phyloP scores from a whole-genome alignment of 2,888 invertebrate species.

The Coleophora deauratella region DNA sequence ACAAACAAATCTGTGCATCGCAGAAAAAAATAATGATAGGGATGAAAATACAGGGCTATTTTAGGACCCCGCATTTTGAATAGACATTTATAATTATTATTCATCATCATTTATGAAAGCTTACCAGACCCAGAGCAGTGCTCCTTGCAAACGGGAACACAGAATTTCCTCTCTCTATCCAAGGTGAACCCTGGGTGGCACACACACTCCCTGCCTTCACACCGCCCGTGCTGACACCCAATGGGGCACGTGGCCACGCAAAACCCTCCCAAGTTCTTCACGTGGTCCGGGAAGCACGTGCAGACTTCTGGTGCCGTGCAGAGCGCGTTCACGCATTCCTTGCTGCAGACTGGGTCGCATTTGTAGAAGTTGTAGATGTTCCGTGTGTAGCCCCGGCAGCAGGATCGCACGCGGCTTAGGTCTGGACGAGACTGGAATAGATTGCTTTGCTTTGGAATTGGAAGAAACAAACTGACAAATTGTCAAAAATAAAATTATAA shows the following conservation, averaged over 20 bases:
- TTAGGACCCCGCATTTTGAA: too few species aligned
- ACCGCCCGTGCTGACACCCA: slow-evolving; percentile 79
- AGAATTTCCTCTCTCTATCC: slow-evolving; percentile 73
- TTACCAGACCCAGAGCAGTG: slow-evolving; percentile 67
- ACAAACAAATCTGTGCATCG: too few species aligned
- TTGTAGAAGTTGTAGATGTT: slow-evolving; percentile 70
- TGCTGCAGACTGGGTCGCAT: slow-evolving; percentile 76
- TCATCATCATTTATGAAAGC: too few species aligned
- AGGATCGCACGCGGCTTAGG: slow-evolving; percentile 78
- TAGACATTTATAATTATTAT: too few species aligned
- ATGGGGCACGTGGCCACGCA: slow-evolving; percentile 81
- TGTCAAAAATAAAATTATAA: too few species aligned
- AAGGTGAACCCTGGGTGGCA: slow-evolving; percentile 76
- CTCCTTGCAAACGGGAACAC: slow-evolving; percentile 73
- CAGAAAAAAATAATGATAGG: too few species aligned
- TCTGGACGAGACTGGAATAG: slow-evolving; percentile 70
- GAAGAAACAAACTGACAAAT: too few species aligned
- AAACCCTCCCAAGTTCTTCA: slow-evolving; percentile 63
- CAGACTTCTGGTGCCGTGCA: slow-evolving; percentile 79
- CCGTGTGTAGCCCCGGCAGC: slow-evolving; percentile 81
- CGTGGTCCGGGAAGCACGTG: slow-evolving; percentile 76
- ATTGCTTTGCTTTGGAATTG: too few species aligned
- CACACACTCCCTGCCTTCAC: slow-evolving; percentile 75
- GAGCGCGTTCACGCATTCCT: slow-evolving; percentile 76
- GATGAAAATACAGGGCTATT: too few species aligned